A percentile compares a stretch with the other conserved stretches of the same genome.
Conservation (phyloP, 2,113 vertebrate genomes). For the Strigops habroptila region DNA sequence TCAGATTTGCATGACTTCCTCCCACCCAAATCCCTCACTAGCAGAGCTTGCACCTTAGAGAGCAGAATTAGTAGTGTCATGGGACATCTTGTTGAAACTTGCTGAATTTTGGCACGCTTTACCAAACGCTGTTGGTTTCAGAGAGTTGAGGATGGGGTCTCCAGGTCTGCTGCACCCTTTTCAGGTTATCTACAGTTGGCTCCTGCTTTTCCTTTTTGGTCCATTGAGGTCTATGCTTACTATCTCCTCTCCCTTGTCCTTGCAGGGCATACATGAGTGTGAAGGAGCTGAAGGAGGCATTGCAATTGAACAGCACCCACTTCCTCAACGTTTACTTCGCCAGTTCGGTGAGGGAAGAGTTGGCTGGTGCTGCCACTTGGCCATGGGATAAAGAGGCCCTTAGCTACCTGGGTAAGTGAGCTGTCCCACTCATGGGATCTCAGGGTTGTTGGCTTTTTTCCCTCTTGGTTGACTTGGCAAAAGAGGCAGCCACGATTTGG, state of each 20-base stretch:
- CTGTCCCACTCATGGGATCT: neutral
- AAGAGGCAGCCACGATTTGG: neutral
- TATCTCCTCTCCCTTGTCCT: neutral
- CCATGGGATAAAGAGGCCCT: slow-evolving; percentile 97
- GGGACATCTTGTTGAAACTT: neutral
- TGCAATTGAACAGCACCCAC: slow-evolving; percentile 86
- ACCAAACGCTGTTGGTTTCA: fast-evolving
- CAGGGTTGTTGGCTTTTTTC: neutral
- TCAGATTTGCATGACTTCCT: neutral
- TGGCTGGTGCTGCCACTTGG: slow-evolving; percentile 96
- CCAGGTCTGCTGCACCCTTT: neutral
- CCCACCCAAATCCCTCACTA: neutral
- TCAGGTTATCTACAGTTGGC: fast-evolving
- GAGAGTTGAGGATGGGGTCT: neutral
- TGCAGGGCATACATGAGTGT: slow-evolving; percentile 93
- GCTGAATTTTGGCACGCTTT: neutral
- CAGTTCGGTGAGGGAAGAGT: slow-evolving; percentile 87
- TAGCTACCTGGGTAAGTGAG: slow-evolving; percentile 81
- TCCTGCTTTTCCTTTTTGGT: neutral
- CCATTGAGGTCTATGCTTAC: neutral
- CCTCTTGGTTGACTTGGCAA: neutral
- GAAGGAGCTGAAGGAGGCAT: slow-evolving; percentile 90
- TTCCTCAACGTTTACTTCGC: slow-evolving; percentile 96
- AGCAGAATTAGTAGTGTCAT: neutral
- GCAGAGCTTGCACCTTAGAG: neutral